phyloP scores from a whole-genome alignment of 2,797 vertebrate species.

The Characodon lateralis region DNA sequence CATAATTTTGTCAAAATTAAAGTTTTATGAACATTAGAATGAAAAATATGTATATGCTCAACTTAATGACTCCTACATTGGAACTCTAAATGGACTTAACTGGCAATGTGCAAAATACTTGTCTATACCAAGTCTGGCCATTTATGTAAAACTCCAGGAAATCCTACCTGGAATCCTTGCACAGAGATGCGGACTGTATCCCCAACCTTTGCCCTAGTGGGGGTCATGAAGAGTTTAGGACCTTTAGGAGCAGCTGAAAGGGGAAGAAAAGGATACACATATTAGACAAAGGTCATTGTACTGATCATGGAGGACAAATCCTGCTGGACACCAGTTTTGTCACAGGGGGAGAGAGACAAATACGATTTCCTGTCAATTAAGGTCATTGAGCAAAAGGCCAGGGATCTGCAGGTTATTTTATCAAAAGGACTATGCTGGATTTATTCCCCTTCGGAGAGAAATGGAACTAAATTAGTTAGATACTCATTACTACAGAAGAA shows the following conservation, averaged over 20 bases:
- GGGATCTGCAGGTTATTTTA: conserved; percentile 73
- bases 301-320: conserved; percentile 56
- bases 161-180: conserved; percentile 94
- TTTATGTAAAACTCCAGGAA: conserved; percentile 56
- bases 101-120: background rate
- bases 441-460: conserved; percentile 75
- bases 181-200: conserved; percentile 95
- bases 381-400: conserved; percentile 69
- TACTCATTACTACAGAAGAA: conserved; percentile 83
- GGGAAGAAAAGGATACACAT: conserved; percentile 27
- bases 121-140: conserved; percentile 28
- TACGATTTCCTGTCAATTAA: conserved; percentile 82
- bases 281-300: conserved; percentile 63
- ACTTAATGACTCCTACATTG: background rate
- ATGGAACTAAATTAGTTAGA: conserved; percentile 81
- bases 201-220: conserved; percentile 90
- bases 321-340: conserved; percentile 67
- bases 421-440: conserved; percentile 73
- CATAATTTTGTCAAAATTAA: background rate
- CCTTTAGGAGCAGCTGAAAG: conserved; percentile 92
- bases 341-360: conserved; percentile 65
- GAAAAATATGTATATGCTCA: background rate
- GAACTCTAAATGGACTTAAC: background rate
- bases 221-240: conserved; percentile 91
- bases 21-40: conserved; percentile 1